Base-by-base conservation (phyloP, 30 jellyfish, hydroid and myxozoan genomes). In the Aurelia sp. region DNA sequence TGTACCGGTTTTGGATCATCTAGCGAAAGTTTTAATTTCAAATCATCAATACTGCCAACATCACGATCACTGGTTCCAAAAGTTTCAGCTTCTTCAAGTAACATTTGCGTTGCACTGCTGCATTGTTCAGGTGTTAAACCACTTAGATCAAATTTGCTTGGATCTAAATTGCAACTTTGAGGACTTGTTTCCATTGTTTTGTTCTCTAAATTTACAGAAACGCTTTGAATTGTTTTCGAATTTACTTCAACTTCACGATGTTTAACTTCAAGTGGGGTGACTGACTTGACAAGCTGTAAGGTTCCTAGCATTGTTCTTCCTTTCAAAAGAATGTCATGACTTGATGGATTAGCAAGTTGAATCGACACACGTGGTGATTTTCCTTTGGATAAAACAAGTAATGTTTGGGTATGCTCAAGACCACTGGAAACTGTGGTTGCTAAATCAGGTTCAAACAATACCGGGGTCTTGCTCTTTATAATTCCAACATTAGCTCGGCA, bases 1-100 rank as follows among this genome's bases (percentile, higher is more conserved):
- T 81, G 85, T 11, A 81, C 85, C 22, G 75, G 91, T 30, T 35
- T 51, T 65, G 85, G 76, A 79, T 79, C 85, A 60, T 62, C 50
- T 22, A 79, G 31, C 13, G 1, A 10, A 9, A 79, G 70, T 59
- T 79, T 62, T 58, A 79, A 30, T 17, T 22, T 40, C 44, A 79
- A 44, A 33, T 64, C 67, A 18, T 60, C 90, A 33, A 60, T 33
- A 58, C 81, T 61, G 22, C 90, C 90, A 21, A 79, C 58, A 64
- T 79, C 90, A 62, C 21, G 3, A 4, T 79, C 90, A 63, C 19
- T 21, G 57, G 58, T 4, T 8, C 62, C 16, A 41, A 69, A 69
- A 30, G 80, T 30, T 69, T 69, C 80, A 1, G 80, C 67, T 30
- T 69, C 62, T 69, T 33, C 62, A 8, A 69, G 3, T 21, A 69